Evolutionary conservation across 2,888 invertebrate genomes (phyloP), one percentile per base, ranked within the genome.

Genomic region (Cetonia aurata): DNA sequence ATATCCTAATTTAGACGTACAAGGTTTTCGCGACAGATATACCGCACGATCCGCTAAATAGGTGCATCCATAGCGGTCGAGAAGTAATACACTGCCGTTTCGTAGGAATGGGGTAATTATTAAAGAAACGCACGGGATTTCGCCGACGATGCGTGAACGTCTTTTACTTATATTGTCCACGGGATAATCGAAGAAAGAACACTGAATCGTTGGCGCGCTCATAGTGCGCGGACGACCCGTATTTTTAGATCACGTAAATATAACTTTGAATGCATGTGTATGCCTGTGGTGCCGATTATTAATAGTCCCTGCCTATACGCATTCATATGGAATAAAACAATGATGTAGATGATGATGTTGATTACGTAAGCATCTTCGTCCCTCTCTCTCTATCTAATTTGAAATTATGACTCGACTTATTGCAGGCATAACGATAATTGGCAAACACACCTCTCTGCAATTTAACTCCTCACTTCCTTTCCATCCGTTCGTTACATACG

Each of bases 1-100:
- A 77, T 75, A 76, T 73, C 82, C 81, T 77, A 79, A 80, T 83
- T 82, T 79, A 82, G 82, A 75, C 74, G 76, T 76, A 74, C 79
- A 79, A 80, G 80, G 80, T 78, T 80, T 72, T 74, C 37, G 75
- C 67, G 55, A 70, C 53, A 55, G 42, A 69, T 65, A 65, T 65
- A 65, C 62, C 33, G 37, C 57, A 19, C 57, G 57, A 57, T 65
- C 15, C 62, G 62, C 12, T 62, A 50, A 33, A 62, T 62, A 62
- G 62, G 62, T 50, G 62, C 62, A 65, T 65, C 62, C 62, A 65
- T 65, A 48, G 62, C 33, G 37, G 37, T 8, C 9, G 37, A 37
- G 37, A 37, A 1, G 10, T 8, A 8, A 37, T 37, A 37, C 37
- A 37, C 37, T 8, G 33, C 33, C 42, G 57, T 33, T 33, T 42